Evolutionary conservation across 2,888 invertebrate genomes (phyloP), one percentile per base, ranked within the genome.

Genomic region (Apamea epomidion): DNA sequence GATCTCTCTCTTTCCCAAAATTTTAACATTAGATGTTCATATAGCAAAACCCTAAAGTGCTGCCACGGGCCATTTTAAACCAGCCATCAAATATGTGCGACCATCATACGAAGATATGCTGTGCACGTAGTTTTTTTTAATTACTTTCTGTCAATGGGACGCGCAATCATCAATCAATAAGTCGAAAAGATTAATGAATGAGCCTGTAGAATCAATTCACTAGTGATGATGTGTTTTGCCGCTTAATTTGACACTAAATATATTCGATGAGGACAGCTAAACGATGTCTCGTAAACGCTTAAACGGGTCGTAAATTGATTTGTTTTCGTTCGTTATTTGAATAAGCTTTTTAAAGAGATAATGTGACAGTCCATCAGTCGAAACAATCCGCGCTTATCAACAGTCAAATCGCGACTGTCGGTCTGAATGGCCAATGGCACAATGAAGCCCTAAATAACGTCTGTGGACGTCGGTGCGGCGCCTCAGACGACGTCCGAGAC

Each of bases 381-480:
- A 90, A 92, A 93, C 93, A 93, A 94, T 95, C 94, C 91, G 75
- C 80, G 90, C 92, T 94, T 96, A 96, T 96, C 96, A 92, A 90
- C 89, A 92, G 94, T 95, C 94, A 94, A 94, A 96, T 96, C 96
- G 93, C 90, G 91, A 91, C 85, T 91, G 90, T 92, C 90, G 89
- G 91, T 90, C 90, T 93, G 93, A 94, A 93, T 94, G 94, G 94
- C 92, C 94, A 93, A 93, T 94, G 95, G 94, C 93, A 97, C 97
- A 97, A 97, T 97, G 96, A 96, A 93, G 94, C 95, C 91, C 92
- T 97, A 97, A 97, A 97, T 97, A 96, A 97, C 95, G 92, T 92
- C 90, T 80, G 90, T 69, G 91, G 94, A 94, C 93, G 96, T 96
- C 96, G 92, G 93, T 90, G 91, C 94, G 96, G 96, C 96, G 96